Base-by-base conservation (phyloP, 2,797 vertebrate species). In the Acanthornis magna region DNA sequence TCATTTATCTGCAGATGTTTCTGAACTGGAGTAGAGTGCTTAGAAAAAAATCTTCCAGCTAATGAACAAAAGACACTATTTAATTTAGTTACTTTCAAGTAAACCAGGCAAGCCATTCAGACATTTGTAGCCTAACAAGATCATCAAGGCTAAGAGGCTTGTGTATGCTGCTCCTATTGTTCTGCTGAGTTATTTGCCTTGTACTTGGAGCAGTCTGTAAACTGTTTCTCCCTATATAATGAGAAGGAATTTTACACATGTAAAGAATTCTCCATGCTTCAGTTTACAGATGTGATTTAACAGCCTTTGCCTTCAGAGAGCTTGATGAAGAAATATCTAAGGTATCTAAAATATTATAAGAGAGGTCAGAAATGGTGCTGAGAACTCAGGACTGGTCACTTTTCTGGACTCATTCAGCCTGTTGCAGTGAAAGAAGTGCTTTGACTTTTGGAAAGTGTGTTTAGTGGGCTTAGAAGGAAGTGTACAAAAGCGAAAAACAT, bases 211-310 rank as follows among this genome's bases (percentile, higher is more conserved):
- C 27, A 76, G 80, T 36, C 77, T 71, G 67, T 45, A 94, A 95
- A 76, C 71, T 67, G 57, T 85, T 93, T 85, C 68, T 63, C 13
- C 65, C 11, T 67, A 25, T 61, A 72, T 74, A 94, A 93, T 48
- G 50, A 85, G 63, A 90, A 91, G 38, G 89, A 95, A 90, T 97
- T 90, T 96, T 85, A 84, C 71, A 90, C 53, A 63, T n/a, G 74
- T 87, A 82, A 90, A 82, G 91, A 92, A 91, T 93, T 93, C 42
- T 86, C 74, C 57, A 57, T 79, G 70, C 66, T 94, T 87, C 8
- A 2, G 27, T 86, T 84, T 93, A 90, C 36, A 71, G 73, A 92
- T 86, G 71, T 67, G 77, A 85, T 73, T 92, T 80, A 93, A 51
- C 34, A 83, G 79, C 51, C 54, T 67, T 78, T 85, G 74, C 61